These are phyloP conservation scores for Leucoraja ocellata DNA, from an alignment of 2,797 vertebrate genomes.

Conservation along the genomic window DNA sequence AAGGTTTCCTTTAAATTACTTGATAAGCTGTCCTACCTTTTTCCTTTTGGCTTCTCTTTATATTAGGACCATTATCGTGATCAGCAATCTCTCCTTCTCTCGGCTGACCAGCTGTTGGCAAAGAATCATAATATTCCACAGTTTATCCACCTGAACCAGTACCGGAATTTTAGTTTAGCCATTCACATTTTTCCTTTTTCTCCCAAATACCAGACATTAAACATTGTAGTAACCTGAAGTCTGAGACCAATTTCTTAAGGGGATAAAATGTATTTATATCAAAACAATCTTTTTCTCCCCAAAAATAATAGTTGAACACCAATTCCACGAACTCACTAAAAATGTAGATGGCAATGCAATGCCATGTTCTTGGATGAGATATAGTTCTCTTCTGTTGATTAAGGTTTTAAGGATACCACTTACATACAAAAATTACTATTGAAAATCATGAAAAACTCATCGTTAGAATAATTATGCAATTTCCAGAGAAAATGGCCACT, in stretches of 20 bases:
- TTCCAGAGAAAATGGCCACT: not conserved
- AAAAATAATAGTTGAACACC: not conserved
- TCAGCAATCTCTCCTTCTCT: constrained; percentile 71
- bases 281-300: not conserved
- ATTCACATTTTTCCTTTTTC: not conserved
- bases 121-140: constrained; percentile 16
- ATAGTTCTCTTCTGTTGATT: not conserved
- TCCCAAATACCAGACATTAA: constrained; percentile 5
- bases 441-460: not conserved
- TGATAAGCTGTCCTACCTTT: constrained; percentile 63
- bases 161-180: not conserved
- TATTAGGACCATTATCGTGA: constrained; percentile 65
- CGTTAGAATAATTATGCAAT: not conserved
- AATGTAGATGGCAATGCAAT: not conserved
- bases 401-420: too few relatives aligned
- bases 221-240: not conserved
- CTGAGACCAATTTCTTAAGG: not conserved
- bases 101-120: constrained; percentile 57
- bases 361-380: not conserved
- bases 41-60: constrained; percentile 78
- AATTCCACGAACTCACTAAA: not conserved
- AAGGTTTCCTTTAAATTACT: not conserved
- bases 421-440: too few relatives aligned
- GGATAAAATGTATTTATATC: not conserved
- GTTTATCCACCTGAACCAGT: not conserved